Conservation (phyloP, 2,797 vertebrate genomes). For the Esox lucius region DNA sequence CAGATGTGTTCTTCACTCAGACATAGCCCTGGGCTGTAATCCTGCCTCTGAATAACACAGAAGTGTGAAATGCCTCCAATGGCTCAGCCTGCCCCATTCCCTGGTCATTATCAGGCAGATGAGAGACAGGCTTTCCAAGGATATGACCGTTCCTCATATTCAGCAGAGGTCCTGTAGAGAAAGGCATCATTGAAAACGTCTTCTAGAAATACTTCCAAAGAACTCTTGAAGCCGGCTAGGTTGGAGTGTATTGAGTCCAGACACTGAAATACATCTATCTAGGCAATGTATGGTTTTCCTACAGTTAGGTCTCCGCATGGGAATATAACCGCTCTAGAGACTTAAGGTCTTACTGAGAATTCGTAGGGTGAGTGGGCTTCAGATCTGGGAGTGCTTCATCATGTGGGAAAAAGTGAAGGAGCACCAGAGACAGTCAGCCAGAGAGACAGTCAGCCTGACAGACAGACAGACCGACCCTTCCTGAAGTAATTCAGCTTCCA, state of each 20-base stretch:
- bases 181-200: slow-evolving; percentile 21
- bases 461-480: background rate
- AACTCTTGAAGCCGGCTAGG: slow-evolving; percentile 32
- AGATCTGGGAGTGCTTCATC: background rate
- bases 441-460: background rate
- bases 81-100: background rate
- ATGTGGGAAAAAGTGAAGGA: too few relatives aligned
- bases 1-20: too few relatives aligned
- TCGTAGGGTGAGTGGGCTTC: background rate
- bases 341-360: background rate
- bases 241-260: slow-evolving; percentile 46
- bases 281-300: slow-evolving; percentile 17
- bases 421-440: background rate
- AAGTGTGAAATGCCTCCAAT: slow-evolving; percentile 12
- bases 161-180: slow-evolving; percentile 13
- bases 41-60: slow-evolving; percentile 18
- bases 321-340: background rate
- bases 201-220: slow-evolving; percentile 24
- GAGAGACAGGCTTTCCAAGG: background rate
- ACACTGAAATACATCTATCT: background rate
- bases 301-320: background rate
- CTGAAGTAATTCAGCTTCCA: too few relatives aligned
- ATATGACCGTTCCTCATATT: slow-evolving; percentile 27
- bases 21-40: too few relatives aligned
- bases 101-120: slow-evolving; percentile 33